Evolutionary conservation across 2,888 invertebrate genomes (phyloP), one percentile per base, ranked within the genome.

Genomic region (Halictus quadricinctus): DNA sequence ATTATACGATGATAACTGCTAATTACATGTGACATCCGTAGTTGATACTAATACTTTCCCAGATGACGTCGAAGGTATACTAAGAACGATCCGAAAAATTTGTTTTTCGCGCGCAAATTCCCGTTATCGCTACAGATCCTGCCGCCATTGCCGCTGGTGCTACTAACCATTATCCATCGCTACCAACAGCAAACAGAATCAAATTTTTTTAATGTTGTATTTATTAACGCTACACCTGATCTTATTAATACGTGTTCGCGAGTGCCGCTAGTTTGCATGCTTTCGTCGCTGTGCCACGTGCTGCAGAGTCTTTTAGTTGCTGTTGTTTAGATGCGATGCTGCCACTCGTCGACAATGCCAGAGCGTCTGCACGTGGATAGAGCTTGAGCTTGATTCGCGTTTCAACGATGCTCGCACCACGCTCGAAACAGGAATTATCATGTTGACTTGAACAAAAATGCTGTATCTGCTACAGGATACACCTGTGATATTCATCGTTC

Each of bases 251-350:
- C 58, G 29, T 82, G 66, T 46, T 50, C 79, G 76, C 81, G 80
- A 72, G 29, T 76, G 48, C 81, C 60, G 81, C 76, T 84, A 88
- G 29, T 70, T 84, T 58, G 89, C 89, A 89, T 89, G 89, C 29
- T 12, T 36, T 64, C 18, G 64, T 58, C 70, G 86, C 77, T 79
- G 36, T 72, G 36, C 73, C 74, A 77, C 69, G 48, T 43, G 76
- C 80, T 43, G 76, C 80, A 81, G 74, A 85, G 79, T 78, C 43
- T 69, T 72, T 85, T 76, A 72, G 50, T 69, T 69, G 48, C 72
- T 73, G 15, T 76, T 43, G 64, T 72, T 79, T 72, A 72, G 79
- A 70, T 43, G 75, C 76, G 21, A 69, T 76, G 72, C 75, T 46
- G 46, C 41, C 41, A n/a, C 15, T 25, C 41, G 69, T 29, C 73